These are phyloP conservation scores for Venustoraphidia nigricollis DNA, from an alignment of 2,888 invertebrate species.

Conservation along the genomic window DNA sequence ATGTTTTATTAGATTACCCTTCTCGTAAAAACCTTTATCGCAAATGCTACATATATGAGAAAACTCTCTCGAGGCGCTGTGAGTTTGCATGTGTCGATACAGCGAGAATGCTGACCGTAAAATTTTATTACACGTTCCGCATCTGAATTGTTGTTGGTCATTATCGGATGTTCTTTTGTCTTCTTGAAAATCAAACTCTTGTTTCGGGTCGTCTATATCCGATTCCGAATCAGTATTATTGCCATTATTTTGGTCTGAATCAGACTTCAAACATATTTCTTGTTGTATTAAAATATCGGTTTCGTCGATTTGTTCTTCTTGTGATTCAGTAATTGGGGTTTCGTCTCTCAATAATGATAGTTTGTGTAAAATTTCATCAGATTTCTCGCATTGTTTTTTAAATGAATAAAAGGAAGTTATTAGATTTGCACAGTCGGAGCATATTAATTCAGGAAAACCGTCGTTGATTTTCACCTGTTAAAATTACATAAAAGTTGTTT, in stretches of 20 bases:
- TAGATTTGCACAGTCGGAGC: neutral
- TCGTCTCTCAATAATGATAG: neutral
- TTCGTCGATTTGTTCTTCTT: neutral
- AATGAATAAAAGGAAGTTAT: neutral
- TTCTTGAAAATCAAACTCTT: neutral
- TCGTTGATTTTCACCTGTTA: neutral
- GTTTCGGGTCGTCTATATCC: neutral
- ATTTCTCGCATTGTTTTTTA: neutral
- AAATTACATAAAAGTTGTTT: neutral
- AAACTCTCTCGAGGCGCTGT: neutral
- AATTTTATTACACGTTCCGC: constrained; percentile 1
- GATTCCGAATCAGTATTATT: neutral
- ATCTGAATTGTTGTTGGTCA: neutral
- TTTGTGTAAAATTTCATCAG: neutral
- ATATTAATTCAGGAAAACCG: neutral
- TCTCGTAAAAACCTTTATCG: constrained; percentile 30
- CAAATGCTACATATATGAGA: constrained; percentile 30
- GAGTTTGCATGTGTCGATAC: constrained; percentile 1
- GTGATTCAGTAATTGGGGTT: neutral
- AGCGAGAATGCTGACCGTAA: neutral
- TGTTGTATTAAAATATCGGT: neutral
- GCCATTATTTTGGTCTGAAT: neutral
- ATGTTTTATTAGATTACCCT: constrained; percentile 31
- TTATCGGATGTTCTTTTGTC: neutral
- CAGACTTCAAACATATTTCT: neutral